These are phyloP conservation scores for Gulo gulo DNA, from an alignment of 2,113 vertebrate genomes.

Conservation along the genomic window DNA sequence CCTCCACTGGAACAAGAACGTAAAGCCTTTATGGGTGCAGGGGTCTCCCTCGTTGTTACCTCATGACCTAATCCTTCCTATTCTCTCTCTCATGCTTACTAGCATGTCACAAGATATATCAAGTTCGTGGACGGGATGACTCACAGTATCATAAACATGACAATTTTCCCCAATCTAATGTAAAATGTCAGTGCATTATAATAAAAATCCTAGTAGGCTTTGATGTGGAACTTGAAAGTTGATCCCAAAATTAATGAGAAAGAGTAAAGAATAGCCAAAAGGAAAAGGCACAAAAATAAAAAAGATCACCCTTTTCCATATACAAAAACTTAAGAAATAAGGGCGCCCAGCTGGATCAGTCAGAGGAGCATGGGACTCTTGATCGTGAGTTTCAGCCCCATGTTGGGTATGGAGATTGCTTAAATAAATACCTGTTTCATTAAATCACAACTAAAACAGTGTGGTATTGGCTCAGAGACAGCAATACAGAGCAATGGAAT, in stretches of 20 bases:
- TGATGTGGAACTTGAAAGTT: neutral
- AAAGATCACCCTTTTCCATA: neutral
- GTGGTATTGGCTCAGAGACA: neutral
- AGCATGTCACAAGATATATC: neutral
- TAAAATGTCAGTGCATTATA: neutral
- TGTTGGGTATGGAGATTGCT: neutral
- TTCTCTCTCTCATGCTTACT: neutral
- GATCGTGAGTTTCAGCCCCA: neutral
- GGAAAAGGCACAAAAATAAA: neutral
- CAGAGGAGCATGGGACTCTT: neutral
- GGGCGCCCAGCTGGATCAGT: neutral
- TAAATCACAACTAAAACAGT: neutral
- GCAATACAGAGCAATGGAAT: neutral
- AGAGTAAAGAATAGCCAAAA: neutral
- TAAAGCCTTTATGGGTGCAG: neutral
- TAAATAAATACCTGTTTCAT: neutral
- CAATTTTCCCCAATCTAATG: neutral
- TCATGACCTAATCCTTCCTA: neutral
- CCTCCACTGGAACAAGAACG: neutral
- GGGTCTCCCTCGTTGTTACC: neutral
- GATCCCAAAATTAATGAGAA: neutral
- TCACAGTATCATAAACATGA: neutral
- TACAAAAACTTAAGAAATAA: neutral
- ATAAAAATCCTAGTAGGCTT: neutral
- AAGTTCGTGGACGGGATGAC: neutral